Percentiles rank a stretch among this genome's conserved stretches.
phyloP scores from a whole-genome alignment of 2,888 invertebrate genomes.

The Unio delphinus region DNA sequence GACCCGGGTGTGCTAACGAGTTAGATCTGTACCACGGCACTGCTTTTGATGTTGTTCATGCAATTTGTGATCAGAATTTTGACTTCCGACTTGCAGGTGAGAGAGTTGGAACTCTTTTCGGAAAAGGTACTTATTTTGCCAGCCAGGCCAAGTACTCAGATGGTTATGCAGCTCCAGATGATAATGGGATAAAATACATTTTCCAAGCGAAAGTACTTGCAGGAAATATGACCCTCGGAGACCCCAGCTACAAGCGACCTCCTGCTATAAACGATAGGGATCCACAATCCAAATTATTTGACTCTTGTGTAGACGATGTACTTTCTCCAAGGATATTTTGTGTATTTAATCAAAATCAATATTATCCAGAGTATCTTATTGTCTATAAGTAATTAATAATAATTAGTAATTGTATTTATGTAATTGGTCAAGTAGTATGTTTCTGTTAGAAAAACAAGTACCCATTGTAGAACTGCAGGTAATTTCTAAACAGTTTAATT shows the following conservation, averaged over 20 bases:
- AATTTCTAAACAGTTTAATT: too few species aligned
- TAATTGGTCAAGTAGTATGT: too few species aligned
- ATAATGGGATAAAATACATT: slow-evolving; percentile 41
- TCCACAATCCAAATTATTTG: slow-evolving; percentile 35
- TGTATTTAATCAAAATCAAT: slow-evolving; percentile 58
- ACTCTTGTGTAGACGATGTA: slow-evolving; percentile 59
- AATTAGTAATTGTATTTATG: too few species aligned
- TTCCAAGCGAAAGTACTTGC: slow-evolving; percentile 57
- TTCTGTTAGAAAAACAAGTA: too few species aligned
- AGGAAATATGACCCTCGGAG: slow-evolving; percentile 50
- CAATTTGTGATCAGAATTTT: slow-evolving; percentile 43
- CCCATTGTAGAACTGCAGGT: too few species aligned
- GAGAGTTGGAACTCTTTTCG: slow-evolving; percentile 46
- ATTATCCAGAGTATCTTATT: slow-evolving; percentile 63
- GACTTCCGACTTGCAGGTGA: slow-evolving; percentile 47
- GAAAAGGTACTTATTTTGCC: slow-evolving; percentile 53
- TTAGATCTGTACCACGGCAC: slow-evolving; percentile 34
- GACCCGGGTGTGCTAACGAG: slow-evolving; percentile 29
- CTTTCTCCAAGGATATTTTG: slow-evolving; percentile 55
- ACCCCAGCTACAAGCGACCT: slow-evolving; percentile 44
- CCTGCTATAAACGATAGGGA: slow-evolving; percentile 39
- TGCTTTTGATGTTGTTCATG: slow-evolving; percentile 13
- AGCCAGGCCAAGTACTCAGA: slow-evolving; percentile 49
- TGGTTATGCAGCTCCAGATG: slow-evolving; percentile 37
- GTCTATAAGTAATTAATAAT: slow-evolving; percentile 27